Evolutionary conservation across 2,797 vertebrate species (phyloP).

Genomic region (Falco biarmicus): DNA sequence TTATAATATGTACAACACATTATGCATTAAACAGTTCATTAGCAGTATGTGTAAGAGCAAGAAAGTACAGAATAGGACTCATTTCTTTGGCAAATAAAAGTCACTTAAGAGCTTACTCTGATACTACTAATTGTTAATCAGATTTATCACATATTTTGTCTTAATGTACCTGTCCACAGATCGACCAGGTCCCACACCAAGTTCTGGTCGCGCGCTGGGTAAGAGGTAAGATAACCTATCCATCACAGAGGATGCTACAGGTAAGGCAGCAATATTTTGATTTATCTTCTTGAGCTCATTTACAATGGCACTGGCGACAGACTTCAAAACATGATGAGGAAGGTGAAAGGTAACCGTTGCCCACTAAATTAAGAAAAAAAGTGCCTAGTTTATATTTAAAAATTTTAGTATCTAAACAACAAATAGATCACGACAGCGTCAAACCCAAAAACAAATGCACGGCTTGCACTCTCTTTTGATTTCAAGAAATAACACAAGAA

Average conservation of each 20-base stretch:
- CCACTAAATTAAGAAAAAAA: conserved; percentile 84
- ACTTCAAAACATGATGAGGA: conserved; percentile 95
- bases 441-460: neutral
- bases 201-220: conserved; percentile 93
- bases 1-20: neutral
- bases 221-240: conserved; percentile 99
- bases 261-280: conserved; percentile 98
- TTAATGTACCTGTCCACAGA: conserved; percentile 92
- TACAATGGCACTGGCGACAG: conserved; percentile 93
- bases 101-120: neutral
- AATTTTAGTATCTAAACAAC: neutral
- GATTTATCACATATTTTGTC: neutral
- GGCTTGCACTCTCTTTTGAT: neutral
- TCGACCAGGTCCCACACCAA: conserved; percentile 95
- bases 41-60: neutral
- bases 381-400: neutral
- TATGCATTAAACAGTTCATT: neutral
- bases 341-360: conserved; percentile 98
- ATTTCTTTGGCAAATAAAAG: neutral
- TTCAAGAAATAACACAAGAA: neutral
- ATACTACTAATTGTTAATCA: neutral
- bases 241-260: conserved; percentile 98
- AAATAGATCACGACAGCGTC: neutral
- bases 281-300: conserved; percentile 99
- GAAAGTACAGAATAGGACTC: neutral